phyloP scores from a whole-genome alignment of 64 coral and sea anemone species.

The Platygyra sinensis region DNA sequence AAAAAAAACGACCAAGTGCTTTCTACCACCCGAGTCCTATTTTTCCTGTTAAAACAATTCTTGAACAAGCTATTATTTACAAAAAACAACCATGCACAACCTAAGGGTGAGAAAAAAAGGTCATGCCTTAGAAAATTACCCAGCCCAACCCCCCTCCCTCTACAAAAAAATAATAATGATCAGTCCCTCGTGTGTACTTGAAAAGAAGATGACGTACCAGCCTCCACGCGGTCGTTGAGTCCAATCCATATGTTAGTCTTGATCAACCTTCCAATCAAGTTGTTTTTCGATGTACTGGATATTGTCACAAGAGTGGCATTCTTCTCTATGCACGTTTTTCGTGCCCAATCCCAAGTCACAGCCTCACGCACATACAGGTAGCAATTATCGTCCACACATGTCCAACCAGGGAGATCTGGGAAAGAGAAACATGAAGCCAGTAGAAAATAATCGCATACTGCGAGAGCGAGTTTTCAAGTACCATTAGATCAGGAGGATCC shows the following conservation, averaged over 20 bases:
- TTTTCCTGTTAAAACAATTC: too few relatives aligned
- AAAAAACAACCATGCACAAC: too few relatives aligned
- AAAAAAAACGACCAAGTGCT: too few relatives aligned
- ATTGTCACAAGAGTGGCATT: slow-evolving; percentile 68
- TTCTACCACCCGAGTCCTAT: too few relatives aligned
- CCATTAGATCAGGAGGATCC: too few relatives aligned
- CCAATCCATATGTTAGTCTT: slow-evolving; percentile 84
- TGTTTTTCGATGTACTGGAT: slow-evolving; percentile 52
- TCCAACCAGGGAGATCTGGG: slow-evolving; percentile 61
- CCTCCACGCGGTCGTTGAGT: slow-evolving; percentile 92
- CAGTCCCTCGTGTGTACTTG: neutral
- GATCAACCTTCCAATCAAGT: slow-evolving; percentile 56
- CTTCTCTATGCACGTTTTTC: slow-evolving; percentile 46
- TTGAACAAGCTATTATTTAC: too few relatives aligned
- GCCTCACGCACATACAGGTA: slow-evolving; percentile 69
- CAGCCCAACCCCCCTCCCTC: neutral
- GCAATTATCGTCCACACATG: slow-evolving; percentile 63
- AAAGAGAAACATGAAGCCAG: neutral
- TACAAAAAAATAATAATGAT: neutral
- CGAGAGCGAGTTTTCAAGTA: too few relatives aligned
- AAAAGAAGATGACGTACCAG: slow-evolving; percentile 51
- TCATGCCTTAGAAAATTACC: neutral
- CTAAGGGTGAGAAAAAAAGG: too few relatives aligned
- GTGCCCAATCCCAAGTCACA: slow-evolving; percentile 85
- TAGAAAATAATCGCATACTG: too few relatives aligned